Conservation (phyloP, 2,113 vertebrate species). For the Carlito syrichta region DNA sequence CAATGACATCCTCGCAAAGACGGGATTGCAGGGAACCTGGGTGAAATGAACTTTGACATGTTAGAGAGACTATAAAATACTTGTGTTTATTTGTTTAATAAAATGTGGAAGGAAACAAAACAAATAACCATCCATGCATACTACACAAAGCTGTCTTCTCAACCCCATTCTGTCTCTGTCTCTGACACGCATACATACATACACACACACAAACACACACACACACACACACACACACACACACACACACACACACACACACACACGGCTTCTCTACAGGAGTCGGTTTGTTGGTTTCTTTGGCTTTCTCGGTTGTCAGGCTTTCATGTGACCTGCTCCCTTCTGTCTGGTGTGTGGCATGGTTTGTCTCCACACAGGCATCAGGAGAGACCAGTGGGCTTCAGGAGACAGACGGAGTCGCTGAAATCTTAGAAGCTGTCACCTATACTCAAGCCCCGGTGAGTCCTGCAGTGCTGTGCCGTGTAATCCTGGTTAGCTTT, state of each 20-base stretch:
- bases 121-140: not conserved
- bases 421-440: conserved; percentile 77
- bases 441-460: conserved; percentile 72
- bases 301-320: not conserved
- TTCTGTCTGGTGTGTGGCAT: not conserved
- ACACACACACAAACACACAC: not conserved
- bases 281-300: not conserved
- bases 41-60: not conserved
- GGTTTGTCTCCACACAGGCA: conserved; percentile 82
- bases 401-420: conserved; percentile 81
- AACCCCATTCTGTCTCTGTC: not conserved
- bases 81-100: not conserved
- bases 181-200: not conserved
- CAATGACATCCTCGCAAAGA: not conserved
- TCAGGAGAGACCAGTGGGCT: conserved; percentile 91
- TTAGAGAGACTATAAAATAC: not conserved
- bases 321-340: not conserved
- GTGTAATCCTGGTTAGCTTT: not conserved
- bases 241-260: not conserved
- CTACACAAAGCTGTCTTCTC: not conserved
- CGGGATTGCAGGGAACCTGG: not conserved
- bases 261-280: not conserved
- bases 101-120: not conserved
- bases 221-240: fast-evolving
- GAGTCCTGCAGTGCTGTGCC: conserved; percentile 3